These are phyloP conservation scores for Rotaria sp. DNA, from an alignment of 2,888 invertebrate species.

Conservation along the genomic window DNA sequence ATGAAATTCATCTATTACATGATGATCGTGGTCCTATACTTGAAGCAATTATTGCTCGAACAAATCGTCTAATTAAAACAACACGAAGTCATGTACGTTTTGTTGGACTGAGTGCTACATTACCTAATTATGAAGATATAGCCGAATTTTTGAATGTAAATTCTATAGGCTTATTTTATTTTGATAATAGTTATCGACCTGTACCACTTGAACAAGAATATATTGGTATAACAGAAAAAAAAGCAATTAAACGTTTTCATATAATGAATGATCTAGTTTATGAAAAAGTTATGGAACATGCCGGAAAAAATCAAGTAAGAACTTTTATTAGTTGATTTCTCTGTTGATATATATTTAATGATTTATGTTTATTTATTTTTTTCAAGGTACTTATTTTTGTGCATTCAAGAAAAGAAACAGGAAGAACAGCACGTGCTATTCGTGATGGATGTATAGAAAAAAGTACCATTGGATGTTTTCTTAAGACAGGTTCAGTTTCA, in stretches of 20 bases:
- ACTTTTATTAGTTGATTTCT: too few species aligned
- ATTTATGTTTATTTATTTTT: conserved; percentile 62
- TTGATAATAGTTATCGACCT: conserved; percentile 90
- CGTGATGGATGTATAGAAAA: conserved; percentile 94
- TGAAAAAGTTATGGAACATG: conserved; percentile 97
- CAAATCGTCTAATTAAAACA: conserved; percentile 66
- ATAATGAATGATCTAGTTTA: conserved; percentile 99
- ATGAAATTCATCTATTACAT: conserved; percentile 94
- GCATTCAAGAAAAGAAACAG: conserved; percentile 96
- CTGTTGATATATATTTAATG: too few species aligned
- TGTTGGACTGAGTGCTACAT: conserved; percentile 90
- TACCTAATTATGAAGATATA: conserved; percentile 95
- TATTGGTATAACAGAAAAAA: conserved; percentile 96
- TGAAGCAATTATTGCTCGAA: conserved; percentile 80
- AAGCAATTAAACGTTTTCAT: conserved; percentile 87
- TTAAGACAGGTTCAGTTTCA: conserved; percentile 80
- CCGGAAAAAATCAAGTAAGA: conserved; percentile 80
- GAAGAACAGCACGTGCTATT: conserved; percentile 86
- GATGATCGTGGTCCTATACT: conserved; percentile 95
- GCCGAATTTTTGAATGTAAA: conserved; percentile 85
- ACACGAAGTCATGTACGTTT: conserved; percentile 89
- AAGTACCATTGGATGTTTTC: conserved; percentile 86
- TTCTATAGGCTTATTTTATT: conserved; percentile 83
- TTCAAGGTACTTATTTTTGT: conserved; percentile 77
- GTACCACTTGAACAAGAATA: conserved; percentile 95